Base-by-base conservation (phyloP, 1,140 invertebrate genomes). In the Halictus rubicundus region DNA sequence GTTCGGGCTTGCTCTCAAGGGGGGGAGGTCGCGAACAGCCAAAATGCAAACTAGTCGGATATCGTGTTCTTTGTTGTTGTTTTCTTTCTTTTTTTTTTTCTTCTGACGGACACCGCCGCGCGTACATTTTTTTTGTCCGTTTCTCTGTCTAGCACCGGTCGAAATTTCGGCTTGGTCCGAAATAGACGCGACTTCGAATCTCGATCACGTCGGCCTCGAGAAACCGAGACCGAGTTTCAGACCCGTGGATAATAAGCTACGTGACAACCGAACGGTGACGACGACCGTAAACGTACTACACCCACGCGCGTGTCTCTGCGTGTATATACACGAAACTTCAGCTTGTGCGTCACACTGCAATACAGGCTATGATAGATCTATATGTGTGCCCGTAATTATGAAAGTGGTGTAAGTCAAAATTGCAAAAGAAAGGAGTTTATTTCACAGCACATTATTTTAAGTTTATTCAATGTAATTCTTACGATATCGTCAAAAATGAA, bases 261-360 rank as follows among this genome's bases (percentile, higher is more conserved):
- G 25, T 60, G 75, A 70, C 57, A 63, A 57, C 54, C 49, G 19
- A 57, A n/a, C 57, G 52, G 5, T 37, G n/a, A 61, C 27, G 25
- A 70, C 23, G 19, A 52, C 32, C 21, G 21, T 71, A 27, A 70
- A 49, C 10, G 27, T 63, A 27, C 70, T 63, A 27, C 70, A 57
- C 4, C 37, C 46, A 39, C 63, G 61, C 60, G 46, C 42, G 63
- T 52, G 27, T 49, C 27, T 71, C 25, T 78, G 46, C 46, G 46
- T 52, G 19, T 65, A 64, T 65, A 64, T 42, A 65, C 68, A 84
- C 27, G 52, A 77, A 81, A 78, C 60, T 60, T 85, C 61, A 84
- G 84, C 70, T 84, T 85, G 83, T 85, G 84, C 66, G 57, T 85
- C 70, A 85, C 83, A 74, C 64, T 85, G 74, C 74, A 61, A 75